Base-by-base conservation (phyloP, 35 echinoderm and acorn worm genomes). In the Diadema setosum region DNA sequence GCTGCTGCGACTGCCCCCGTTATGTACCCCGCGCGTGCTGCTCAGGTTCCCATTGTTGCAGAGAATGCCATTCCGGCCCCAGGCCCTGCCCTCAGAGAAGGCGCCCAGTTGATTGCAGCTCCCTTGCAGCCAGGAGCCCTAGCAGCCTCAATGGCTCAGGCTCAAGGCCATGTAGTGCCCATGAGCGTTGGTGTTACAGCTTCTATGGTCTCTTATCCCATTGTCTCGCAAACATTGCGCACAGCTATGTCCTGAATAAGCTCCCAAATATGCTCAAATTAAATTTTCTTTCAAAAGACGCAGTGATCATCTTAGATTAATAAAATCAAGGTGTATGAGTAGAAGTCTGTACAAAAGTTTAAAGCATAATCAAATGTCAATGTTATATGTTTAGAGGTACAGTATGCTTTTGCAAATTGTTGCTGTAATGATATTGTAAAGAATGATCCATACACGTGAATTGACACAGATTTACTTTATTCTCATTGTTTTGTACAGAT, bases 201-300 rank as follows among this genome's bases (percentile, higher is more conserved):
- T 14, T 90, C 88, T 7, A 90, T 90, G 60, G 35, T 90, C 44
- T 65, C 88, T 6, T 90, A 90, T 52, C 88, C 88, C 1, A 90
- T 90, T 5, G 88, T 90, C 24, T 90, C 88, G 11, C 81, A 83
- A 21, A 84, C 82, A 17, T 70, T 90, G 41, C 58, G 81, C 39
- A 83, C 88, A 27, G 81, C 26, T 39, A 16, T 90, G 81, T 78
- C 73, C 17, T 78, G 44, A 78, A 78, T 11, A 52, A 9, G n/a
- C 9, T n/a, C 48, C n/a, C 48, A 52, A 52, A 52, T 52, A 44
- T 78, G 9, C n/a, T n/a, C 33, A 1, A 14, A 8, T 74, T 44
- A 17, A 26, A 42, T 21, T 43, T 78, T 67, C 63, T 15, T 67
- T 67, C 27, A 33, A 0, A 67, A 67, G 37, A 33, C n/a, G n/a